Evolutionary conservation across 2,888 invertebrate species (phyloP), one percentile per base, ranked within the genome.

Genomic region (Nemapogon koenigi): DNA sequence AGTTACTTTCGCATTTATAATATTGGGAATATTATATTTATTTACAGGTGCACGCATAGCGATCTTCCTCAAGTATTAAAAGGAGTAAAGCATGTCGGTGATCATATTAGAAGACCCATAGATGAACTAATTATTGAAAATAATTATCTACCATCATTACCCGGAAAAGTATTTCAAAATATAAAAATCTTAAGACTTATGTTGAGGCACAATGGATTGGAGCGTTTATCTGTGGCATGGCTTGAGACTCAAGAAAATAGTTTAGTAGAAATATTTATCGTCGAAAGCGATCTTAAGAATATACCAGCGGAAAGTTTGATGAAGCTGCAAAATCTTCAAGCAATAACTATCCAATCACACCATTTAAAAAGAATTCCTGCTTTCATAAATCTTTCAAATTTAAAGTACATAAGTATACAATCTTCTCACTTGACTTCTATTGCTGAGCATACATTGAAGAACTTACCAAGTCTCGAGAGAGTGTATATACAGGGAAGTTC

Each of bases 21-120:
- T n/a, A n/a, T n/a, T n/a, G n/a, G 3, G 6, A 3, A n/a, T n/a
- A n/a, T n/a, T n/a, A n/a, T n/a, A n/a, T n/a, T n/a, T n/a, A n/a
- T n/a, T 70, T 75, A 3, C 64, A 93, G 93, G 93, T 94, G 94
- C 61, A 92, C 93, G n/a, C 92, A 93, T 76, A 91, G 92, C 75
- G 92, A 92, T 56, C 69, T 93, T 40, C 84, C 87, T 3, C 86
- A 87, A 57, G 89, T 92, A 11, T 65, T 88, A 46, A 87, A 86
- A 53, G 91, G 90, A 6, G 65, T 92, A 7, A 86, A 87, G 50
- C 82, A 86, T 28, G 79, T 90, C 22, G 85, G 86, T 43, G 82
- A 85, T 35, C 82, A 81, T 42, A 71, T 91, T 36, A 82, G 79
- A 43, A 83, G 83, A 37, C 87, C 90, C 3, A 86, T 94, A 49